These are phyloP conservation scores for Drosophila kanekoi DNA, from an alignment of 2,888 invertebrate genomes.

Conservation along the genomic window DNA sequence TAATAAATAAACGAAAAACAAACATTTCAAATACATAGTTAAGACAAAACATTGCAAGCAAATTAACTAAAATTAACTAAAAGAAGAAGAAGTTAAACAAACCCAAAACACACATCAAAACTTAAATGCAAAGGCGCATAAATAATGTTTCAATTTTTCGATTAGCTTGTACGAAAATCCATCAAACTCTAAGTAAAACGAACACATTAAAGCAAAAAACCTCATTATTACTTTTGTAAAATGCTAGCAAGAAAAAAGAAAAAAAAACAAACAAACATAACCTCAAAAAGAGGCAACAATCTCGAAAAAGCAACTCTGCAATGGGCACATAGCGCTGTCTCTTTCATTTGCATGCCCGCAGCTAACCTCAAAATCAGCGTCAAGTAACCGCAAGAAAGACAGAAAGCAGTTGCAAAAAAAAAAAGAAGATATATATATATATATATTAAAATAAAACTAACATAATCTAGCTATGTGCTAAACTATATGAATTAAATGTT, in stretches of 20 bases:
- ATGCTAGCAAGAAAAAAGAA: neutral
- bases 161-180: slow-evolving; percentile 16
- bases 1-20: slow-evolving; percentile 5
- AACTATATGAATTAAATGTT: slow-evolving; percentile 51
- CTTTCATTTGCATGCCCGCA: slow-evolving; percentile 35
- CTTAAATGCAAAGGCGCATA: slow-evolving; percentile 4
- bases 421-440: too few species aligned
- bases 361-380: slow-evolving; percentile 23
- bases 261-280: neutral
- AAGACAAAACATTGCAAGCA: neutral
- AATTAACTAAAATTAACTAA: neutral
- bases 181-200: neutral
- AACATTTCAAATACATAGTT: neutral
- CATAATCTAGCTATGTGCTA: slow-evolving; percentile 29
- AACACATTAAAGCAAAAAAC: neutral
- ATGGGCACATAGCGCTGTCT: slow-evolving; percentile 29
- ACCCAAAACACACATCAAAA: slow-evolving; percentile 7
- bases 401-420: slow-evolving; percentile 10
- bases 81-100: slow-evolving; percentile 8
- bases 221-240: slow-evolving; percentile 10
- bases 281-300: neutral
- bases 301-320: neutral
- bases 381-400: slow-evolving; percentile 1
- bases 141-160: slow-evolving; percentile 32
- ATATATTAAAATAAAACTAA: slow-evolving; percentile 1